Percentiles rank a stretch among this genome's conserved stretches.
These are phyloP conservation scores for Neolamprologus fasciatus DNA, from an alignment of 2,113 vertebrate genomes.

Conservation along the genomic window DNA sequence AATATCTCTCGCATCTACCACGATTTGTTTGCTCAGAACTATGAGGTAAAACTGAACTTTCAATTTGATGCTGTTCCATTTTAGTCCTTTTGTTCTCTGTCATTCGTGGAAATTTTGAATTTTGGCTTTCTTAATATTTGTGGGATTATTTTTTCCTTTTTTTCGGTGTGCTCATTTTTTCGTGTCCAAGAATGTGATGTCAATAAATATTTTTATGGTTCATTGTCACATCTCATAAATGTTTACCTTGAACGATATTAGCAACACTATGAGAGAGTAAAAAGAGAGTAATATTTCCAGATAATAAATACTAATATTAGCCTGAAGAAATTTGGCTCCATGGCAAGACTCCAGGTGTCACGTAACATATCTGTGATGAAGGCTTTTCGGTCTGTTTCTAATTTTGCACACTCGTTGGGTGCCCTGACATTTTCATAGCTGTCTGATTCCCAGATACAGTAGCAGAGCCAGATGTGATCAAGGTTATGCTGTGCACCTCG, in stretches of 20 bases:
- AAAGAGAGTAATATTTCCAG: background rate
- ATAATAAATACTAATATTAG: background rate
- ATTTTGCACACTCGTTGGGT: background rate
- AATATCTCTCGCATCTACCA: constrained; percentile 15
- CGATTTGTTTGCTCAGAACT: background rate
- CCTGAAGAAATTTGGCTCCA: background rate
- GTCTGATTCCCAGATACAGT: background rate
- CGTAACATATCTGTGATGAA: background rate
- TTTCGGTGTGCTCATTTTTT: constrained; percentile 30
- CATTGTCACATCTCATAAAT: background rate
- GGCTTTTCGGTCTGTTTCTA: background rate
- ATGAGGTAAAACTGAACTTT: constrained; percentile 1
- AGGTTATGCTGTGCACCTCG: background rate
- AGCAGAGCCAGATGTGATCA: constrained; percentile 26
- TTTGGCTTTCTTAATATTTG: constrained; percentile 29
- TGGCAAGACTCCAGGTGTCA: background rate
- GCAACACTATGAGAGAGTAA: background rate
- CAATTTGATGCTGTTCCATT: constrained; percentile 38
- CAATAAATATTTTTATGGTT: constrained; percentile 68
- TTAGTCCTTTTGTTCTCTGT: background rate
- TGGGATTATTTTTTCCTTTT: background rate
- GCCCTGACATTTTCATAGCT: background rate
- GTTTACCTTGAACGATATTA: background rate
- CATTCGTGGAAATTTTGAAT: constrained; percentile 28
- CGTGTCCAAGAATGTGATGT: constrained; percentile 41